Base-by-base conservation (phyloP, 1,140 invertebrate species). In the Drosophila malerkotliana region DNA sequence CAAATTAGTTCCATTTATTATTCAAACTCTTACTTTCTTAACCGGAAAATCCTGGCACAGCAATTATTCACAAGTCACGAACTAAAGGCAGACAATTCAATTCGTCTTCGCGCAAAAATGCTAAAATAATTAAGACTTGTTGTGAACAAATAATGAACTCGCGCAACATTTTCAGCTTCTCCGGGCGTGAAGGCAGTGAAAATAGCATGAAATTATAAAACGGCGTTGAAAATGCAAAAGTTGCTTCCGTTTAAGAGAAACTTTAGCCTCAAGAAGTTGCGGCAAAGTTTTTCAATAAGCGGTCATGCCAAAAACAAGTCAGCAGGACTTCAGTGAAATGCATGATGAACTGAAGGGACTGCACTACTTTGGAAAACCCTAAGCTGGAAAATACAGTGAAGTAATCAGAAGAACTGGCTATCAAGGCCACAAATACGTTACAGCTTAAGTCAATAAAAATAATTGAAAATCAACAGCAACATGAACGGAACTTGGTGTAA, bases 381-480 rank as follows among this genome's bases (percentile, higher is more conserved):
- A 41, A 56, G 56, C 37, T 45, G 44, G 14, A 14, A 48, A 48
- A 59, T 30, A 8, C 18, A 39, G 28, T 4, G 44, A 37, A 53
- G 28, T 41, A 57, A 30, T 47, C 47, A 45, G 24, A 24, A 85
- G 61, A 87, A 77, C 74, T 77, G 68, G 47, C 71, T 66, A 56
- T 44, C 64, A 80, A 77, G 57, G 63, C 60, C 68, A 58, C 67
- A 58, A 64, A 71, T 67, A 37, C 64, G 71, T 78, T 85, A 87
- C 74, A 81, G 80, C 76, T 73, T 77, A 85, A 82, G 74, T 68
- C 83, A 75, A 88, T 82, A 85, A 79, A 85, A 88, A 82, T 88
- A 85, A 88, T 82, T 82, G 83, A 82, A 82, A 85, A 88, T 72
- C 71, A 77, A 88, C 66, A 64, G 67, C 77, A 44, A 47, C 44